A percentile compares a stretch with the other conserved stretches of the same genome.
Evolutionary conservation across 37 sponge, comb jelly and placozoan species (phyloP).

Genomic region (Trichoplax adhaerens): DNA sequence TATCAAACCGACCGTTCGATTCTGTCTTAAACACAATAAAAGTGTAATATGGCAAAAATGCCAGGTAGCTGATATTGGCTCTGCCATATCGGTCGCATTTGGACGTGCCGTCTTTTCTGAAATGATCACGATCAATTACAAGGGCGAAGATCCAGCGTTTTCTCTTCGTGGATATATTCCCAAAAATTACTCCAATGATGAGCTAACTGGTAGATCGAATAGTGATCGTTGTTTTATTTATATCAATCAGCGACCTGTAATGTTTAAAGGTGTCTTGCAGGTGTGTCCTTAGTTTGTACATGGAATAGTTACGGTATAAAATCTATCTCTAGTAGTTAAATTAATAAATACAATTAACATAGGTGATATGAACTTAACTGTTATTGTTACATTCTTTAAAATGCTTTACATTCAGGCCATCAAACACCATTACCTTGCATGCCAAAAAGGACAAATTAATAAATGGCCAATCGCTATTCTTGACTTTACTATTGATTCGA

Average conservation of each 20-base stretch:
- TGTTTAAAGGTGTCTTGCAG: slow-evolving; percentile 23
- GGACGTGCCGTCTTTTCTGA: slow-evolving; percentile 5
- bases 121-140: neutral
- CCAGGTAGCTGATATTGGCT: slow-evolving; percentile 14
- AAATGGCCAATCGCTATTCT: slow-evolving; percentile 30
- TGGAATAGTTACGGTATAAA: too few species aligned
- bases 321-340: too few species aligned
- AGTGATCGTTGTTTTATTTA: slow-evolving; percentile 25
- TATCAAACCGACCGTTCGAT: slow-evolving; percentile 38
- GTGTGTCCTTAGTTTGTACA: slow-evolving; percentile 8
- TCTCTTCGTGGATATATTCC: slow-evolving; percentile 24
- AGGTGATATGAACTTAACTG: too few species aligned
- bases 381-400: too few species aligned
- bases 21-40: slow-evolving; percentile 48
- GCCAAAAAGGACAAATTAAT: neutral
- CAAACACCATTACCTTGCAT: too few species aligned
- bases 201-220: slow-evolving; percentile 12
- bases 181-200: slow-evolving; percentile 1
- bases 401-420: too few species aligned
- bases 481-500: slow-evolving; percentile 13
- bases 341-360: too few species aligned
- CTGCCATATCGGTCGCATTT: slow-evolving; percentile 17
- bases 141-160: slow-evolving; percentile 4
- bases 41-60: slow-evolving; percentile 45
- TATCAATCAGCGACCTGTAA: slow-evolving; percentile 34